Conservation (phyloP, 2,113 vertebrate species). For the Lepisosteus oculatus region DNA sequence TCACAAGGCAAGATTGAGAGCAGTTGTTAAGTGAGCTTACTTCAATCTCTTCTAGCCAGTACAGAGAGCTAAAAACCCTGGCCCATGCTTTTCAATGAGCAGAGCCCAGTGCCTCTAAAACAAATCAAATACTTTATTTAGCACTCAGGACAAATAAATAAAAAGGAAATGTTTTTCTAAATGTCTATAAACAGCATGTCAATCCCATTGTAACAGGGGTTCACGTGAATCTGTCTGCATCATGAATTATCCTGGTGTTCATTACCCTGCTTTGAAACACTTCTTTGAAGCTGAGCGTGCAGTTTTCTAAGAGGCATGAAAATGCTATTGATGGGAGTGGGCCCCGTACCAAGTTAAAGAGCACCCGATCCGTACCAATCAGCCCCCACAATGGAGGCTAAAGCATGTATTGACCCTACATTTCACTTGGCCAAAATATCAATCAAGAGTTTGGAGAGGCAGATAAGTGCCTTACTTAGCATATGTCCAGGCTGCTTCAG, state of each 20-base stretch:
- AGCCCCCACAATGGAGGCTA: not conserved
- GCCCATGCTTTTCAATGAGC: not conserved
- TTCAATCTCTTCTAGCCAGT: not conserved
- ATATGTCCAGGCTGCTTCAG: not conserved
- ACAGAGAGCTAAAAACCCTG: not conserved
- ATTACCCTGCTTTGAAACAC: not conserved
- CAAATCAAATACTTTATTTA: not conserved
- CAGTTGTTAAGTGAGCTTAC: no score
- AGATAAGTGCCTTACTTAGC: conserved; percentile 4
- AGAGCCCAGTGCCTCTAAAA: not conserved
- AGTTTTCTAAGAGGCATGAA: not conserved
- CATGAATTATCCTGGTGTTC: not conserved
- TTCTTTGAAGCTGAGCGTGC: not conserved
- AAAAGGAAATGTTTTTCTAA: not conserved
- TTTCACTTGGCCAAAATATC: not conserved
- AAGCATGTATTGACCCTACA: not conserved
- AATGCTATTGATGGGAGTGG: not conserved
- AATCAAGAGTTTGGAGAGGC: not conserved
- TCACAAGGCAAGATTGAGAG: no score
- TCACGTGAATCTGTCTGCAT: not conserved
- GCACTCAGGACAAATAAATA: not conserved
- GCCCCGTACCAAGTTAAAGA: not conserved
- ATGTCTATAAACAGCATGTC: not conserved
- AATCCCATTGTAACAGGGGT: not conserved
- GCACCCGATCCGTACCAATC: not conserved